These are phyloP conservation scores for Leucania comma DNA, from an alignment of 2,888 invertebrate species.

Conservation along the genomic window DNA sequence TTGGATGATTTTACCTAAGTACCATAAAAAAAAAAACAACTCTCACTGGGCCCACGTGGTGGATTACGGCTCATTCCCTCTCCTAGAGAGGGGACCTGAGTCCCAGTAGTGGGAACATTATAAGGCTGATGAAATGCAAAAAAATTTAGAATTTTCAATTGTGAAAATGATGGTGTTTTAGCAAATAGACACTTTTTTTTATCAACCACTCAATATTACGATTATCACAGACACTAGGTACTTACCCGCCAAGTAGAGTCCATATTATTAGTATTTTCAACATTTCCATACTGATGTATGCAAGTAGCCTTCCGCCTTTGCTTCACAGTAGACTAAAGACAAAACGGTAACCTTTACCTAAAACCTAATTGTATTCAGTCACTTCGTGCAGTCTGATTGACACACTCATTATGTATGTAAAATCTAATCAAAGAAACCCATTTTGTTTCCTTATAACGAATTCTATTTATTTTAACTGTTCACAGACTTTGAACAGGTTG, in stretches of 20 bases:
- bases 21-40: too few species aligned
- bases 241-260: conserved; percentile 47
- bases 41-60: too few species aligned
- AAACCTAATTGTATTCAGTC: conserved; percentile 5
- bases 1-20: too few species aligned
- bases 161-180: too few species aligned
- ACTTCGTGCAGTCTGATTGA: conserved; percentile 57
- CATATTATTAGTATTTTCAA: conserved; percentile 44
- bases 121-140: too few species aligned
- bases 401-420: conserved; percentile 61
- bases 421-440: conserved; percentile 49
- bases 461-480: conserved; percentile 42
- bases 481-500: background rate
- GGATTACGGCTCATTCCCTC: too few species aligned
- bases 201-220: too few species aligned
- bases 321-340: conserved; percentile 1
- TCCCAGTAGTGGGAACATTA: too few species aligned
- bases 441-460: conserved; percentile 53
- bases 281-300: conserved; percentile 30
- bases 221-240: background rate
- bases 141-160: too few species aligned
- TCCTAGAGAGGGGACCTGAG: too few species aligned
- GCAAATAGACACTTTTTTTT: too few species aligned
- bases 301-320: too few species aligned
- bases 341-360: background rate